Evolutionary conservation across 2,797 vertebrate species (phyloP), one percentile per base, ranked within the genome.

Genomic region (Aythya fuligula): DNA sequence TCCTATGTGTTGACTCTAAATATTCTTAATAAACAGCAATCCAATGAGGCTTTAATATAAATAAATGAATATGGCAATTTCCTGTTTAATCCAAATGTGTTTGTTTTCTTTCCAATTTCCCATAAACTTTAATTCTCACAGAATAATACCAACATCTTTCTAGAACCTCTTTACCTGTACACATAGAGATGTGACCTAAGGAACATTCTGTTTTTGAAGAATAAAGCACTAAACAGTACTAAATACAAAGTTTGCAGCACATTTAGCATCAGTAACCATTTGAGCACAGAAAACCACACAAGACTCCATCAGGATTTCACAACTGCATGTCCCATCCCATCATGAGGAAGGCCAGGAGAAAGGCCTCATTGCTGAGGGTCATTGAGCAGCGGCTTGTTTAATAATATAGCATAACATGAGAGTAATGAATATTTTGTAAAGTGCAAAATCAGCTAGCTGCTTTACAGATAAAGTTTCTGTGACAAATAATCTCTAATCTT

Each of bases 181-280:
- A 6, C 25, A 4, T 0, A 1, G 0, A 72, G 43, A 30, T 30
- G 20, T 22, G 21, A 54, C n/a, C 7, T 58, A 57, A 60, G 17
- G 32, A 82, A 84, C 17, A 49, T 3, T 39, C 36, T 54, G 0
- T 15, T 65, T 87, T 9, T 69, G 30, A 86, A 65, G n/a, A 69
- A 49, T 7, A 32, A 67, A 41, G 34, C 11, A 58, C 11, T 43
- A 47, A 11, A 27, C 58, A 64, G 34, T 7, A 39, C 32, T 45
- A 69, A 38, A 18, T 38, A 45, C 39, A 66, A 34, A 7, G 4
- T 7, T 3, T 38, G 61, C 32, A 66, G 47, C 19, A 22, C 5
- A 43, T 36, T 11, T n/a, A 30, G 6, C 19, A 67, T 45, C 28
- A 78, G 27, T 22, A 91, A 47, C 13, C 43, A 47, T 6, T 6